phyloP scores from a whole-genome alignment of 2,797 vertebrate genomes.

The Taeniopygia guttata region DNA sequence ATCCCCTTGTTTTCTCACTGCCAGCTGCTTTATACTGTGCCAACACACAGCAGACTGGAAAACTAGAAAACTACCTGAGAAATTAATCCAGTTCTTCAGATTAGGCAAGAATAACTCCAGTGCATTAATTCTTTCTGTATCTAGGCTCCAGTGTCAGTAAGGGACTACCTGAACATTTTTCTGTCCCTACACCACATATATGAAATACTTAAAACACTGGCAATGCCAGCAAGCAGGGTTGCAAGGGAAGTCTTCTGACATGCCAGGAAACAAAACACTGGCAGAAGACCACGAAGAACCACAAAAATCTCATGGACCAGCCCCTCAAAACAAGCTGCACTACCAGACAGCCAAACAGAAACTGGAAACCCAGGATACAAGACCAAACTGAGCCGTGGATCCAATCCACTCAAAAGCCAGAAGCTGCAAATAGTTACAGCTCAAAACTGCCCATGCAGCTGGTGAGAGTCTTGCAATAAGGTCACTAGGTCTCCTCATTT shows the following conservation, averaged over 20 bases:
- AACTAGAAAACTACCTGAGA: neutral
- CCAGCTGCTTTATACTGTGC: neutral
- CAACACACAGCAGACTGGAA: neutral
- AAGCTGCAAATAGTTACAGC: neutral
- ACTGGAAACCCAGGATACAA: neutral
- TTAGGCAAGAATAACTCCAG: neutral
- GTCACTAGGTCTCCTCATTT: neutral
- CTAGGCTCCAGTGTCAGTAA: neutral
- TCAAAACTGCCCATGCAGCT: neutral
- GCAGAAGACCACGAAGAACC: neutral
- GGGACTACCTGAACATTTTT: rapidly evolving
- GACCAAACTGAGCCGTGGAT: neutral
- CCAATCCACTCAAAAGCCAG: neutral
- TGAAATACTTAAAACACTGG: neutral
- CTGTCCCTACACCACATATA: neutral
- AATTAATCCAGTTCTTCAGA: neutral
- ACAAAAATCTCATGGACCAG: no score
- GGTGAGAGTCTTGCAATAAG: neutral
- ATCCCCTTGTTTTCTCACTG: neutral
- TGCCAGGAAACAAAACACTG: rapidly evolving
- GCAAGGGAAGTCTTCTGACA: rapidly evolving
- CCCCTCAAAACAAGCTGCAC: neutral
- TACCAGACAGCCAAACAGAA: neutral
- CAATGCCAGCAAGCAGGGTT: rapidly evolving
- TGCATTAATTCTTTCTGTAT: neutral